These are phyloP conservation scores for Tetranychus urticae DNA, from an alignment of 1,140 invertebrate genomes.

Conservation along the genomic window DNA sequence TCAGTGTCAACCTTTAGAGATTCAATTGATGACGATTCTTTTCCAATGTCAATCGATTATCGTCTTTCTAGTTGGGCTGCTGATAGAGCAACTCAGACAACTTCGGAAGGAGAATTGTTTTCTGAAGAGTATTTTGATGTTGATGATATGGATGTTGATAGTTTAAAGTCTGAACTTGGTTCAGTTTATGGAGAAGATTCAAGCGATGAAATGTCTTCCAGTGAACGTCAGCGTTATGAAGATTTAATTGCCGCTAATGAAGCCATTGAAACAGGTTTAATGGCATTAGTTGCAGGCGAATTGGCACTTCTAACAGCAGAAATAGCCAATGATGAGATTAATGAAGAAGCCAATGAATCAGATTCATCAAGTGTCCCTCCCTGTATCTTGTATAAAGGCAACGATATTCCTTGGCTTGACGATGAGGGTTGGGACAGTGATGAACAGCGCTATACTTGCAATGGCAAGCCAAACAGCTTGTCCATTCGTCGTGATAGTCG, in stretches of 20 bases:
- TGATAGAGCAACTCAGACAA: background rate
- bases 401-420: background rate
- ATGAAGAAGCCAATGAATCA: background rate
- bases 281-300: background rate
- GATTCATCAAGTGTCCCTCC: background rate
- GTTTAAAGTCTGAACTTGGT: background rate
- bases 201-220: background rate
- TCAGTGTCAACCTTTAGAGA: background rate
- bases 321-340: background rate
- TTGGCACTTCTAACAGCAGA: background rate
- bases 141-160: background rate
- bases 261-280: slow-evolving; percentile 1
- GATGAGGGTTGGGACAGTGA: background rate
- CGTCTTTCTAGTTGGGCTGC: background rate
- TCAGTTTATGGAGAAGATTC: background rate
- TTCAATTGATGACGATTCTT: background rate
- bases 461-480: background rate
- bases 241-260: background rate
- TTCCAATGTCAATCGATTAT: background rate
- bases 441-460: background rate
- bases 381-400: background rate
- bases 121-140: background rate
- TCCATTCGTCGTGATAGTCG: background rate
- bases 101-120: background rate
- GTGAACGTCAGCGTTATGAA: background rate